Percentiles rank a stretch among this genome's conserved stretches.
These are phyloP conservation scores for Perizoma affinitatum DNA, from an alignment of 2,888 invertebrate genomes.

Conservation along the genomic window DNA sequence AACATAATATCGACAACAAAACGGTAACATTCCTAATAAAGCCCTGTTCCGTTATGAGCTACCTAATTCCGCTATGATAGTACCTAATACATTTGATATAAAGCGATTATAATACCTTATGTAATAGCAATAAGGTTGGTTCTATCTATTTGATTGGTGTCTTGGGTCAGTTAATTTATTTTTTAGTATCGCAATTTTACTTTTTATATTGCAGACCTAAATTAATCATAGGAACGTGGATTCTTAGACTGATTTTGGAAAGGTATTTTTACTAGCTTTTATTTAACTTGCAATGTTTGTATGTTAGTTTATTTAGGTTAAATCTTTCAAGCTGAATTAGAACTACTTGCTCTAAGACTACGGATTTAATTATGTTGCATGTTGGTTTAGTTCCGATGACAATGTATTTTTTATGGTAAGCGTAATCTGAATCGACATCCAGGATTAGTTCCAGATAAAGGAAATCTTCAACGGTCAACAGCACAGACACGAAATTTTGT, in stretches of 20 bases:
- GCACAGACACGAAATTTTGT: too few species aligned
- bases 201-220: conserved; percentile 14
- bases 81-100: conserved; percentile 5
- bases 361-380: too few species aligned
- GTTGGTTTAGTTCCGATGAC: too few species aligned
- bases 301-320: too few species aligned
- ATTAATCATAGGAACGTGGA: conserved; percentile 4
- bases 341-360: too few species aligned
- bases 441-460: too few species aligned
- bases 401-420: too few species aligned
- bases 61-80: conserved; percentile 29
- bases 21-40: conserved; percentile 34
- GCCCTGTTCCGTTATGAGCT: conserved; percentile 39
- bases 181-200: conserved; percentile 4
- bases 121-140: background rate
- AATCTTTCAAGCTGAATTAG: too few species aligned
- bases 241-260: conserved; percentile 5
- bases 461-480: too few species aligned
- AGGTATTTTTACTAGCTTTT: too few species aligned
- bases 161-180: conserved; percentile 6
- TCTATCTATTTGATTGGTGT: conserved; percentile 1
- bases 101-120: conserved; percentile 7
- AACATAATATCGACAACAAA: conserved; percentile 29
- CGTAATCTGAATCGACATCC: too few species aligned
- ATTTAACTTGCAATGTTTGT: too few species aligned